phyloP scores from a whole-genome alignment of 2,888 invertebrate species.

The Aricia artaxerxes region DNA sequence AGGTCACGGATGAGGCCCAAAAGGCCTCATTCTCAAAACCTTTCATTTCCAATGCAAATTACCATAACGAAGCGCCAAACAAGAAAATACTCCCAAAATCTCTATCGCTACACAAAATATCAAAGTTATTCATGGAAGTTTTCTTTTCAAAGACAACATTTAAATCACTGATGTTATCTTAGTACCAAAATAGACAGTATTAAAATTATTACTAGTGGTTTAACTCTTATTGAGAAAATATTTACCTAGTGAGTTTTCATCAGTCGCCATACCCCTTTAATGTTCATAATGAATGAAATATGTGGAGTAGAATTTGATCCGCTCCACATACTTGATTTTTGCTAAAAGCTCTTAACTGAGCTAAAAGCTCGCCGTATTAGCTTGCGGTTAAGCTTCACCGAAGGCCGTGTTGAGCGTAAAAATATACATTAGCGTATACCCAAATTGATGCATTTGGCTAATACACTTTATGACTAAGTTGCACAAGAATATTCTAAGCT shows the following conservation, averaged over 20 bases:
- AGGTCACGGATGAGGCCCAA: conserved; percentile 36
- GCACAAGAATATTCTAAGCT: conserved; percentile 10
- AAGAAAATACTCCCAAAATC: not conserved
- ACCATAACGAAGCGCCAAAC: not conserved
- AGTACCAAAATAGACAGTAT: too few species aligned
- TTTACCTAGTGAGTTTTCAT: not conserved
- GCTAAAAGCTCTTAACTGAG: conserved; percentile 44
- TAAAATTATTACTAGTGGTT: too few species aligned
- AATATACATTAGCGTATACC: conserved; percentile 31
- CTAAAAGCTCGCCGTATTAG: conserved; percentile 47
- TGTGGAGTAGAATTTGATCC: conserved; percentile 34
- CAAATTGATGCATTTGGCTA: conserved; percentile 25
- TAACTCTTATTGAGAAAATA: too few species aligned
- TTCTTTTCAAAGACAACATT: not conserved
- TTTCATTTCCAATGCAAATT: conserved; percentile 32
- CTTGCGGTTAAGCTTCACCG: conserved; percentile 43
- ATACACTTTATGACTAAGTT: conserved; percentile 23
- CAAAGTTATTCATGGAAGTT: not conserved
- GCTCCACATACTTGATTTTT: conserved; percentile 43
- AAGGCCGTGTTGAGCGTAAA: conserved; percentile 44
- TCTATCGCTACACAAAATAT: not conserved
- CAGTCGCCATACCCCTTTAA: not conserved
- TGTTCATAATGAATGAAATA: conserved; percentile 33
- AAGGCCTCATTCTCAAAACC: conserved; percentile 36
- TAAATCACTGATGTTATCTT: not conserved